These are phyloP conservation scores for Drosophila setifemur DNA, from an alignment of 1,140 invertebrate genomes.

Conservation along the genomic window DNA sequence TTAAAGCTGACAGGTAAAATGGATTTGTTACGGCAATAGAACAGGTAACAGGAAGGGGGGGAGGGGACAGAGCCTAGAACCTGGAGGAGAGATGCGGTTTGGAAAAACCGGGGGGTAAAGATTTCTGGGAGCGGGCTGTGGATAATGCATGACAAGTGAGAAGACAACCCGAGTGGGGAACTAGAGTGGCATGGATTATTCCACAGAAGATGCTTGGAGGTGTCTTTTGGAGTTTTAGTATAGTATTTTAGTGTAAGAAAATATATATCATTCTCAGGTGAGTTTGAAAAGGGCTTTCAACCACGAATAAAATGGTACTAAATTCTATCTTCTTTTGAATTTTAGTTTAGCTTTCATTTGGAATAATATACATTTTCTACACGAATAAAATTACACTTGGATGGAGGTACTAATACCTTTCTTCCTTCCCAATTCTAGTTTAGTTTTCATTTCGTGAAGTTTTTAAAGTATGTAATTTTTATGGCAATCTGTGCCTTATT, in stretches of 20 bases:
- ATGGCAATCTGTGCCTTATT: not conserved
- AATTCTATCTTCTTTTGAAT: too few relatives aligned
- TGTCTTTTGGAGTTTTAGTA: too few relatives aligned
- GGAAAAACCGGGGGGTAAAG: not conserved
- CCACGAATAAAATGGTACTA: too few relatives aligned
- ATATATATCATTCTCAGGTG: too few relatives aligned
- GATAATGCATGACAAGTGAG: conserved; percentile 29
- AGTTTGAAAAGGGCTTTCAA: too few relatives aligned
- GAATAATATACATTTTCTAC: too few relatives aligned
- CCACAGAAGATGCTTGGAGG: not conserved
- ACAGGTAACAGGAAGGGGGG: conserved; percentile 22
- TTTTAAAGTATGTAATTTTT: not conserved
- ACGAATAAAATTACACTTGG: too few relatives aligned
- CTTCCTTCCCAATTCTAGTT: not conserved
- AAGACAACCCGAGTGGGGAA: conserved; percentile 5
- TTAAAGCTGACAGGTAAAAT: conserved; percentile 77
- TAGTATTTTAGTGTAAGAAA: too few relatives aligned
- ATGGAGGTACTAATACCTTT: too few relatives aligned
- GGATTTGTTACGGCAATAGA: conserved; percentile 75
- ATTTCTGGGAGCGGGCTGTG: not conserved
- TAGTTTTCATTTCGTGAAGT: not conserved
- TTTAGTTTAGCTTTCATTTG: too few relatives aligned
- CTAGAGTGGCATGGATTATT: not conserved
- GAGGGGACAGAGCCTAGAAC: too few relatives aligned
- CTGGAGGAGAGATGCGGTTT: too few relatives aligned